Percentiles rank a stretch among this genome's conserved stretches.
Evolutionary conservation across 2,797 vertebrate species (phyloP).

Genomic region (Hydrophis major): DNA sequence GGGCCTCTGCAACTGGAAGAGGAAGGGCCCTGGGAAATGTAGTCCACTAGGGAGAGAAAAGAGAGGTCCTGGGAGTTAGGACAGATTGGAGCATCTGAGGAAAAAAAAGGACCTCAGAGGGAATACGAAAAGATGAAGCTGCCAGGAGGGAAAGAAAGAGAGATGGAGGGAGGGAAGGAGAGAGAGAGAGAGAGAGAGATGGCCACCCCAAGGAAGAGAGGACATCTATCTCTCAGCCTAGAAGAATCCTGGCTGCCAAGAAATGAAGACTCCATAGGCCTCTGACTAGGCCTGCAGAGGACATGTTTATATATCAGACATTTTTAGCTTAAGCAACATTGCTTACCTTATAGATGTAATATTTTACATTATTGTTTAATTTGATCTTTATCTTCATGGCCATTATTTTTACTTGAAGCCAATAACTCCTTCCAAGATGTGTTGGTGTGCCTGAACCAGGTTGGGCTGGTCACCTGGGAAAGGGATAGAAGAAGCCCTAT

Average conservation of each 20-base stretch:
- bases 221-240: not conserved
- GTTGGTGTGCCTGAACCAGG: not conserved
- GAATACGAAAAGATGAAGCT: not conserved
- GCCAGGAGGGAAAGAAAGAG: not conserved
- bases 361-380: not conserved
- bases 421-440: not conserved
- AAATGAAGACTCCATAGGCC: too few species aligned
- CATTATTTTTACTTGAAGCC: not conserved
- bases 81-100: not conserved
- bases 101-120: not conserved
- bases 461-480: not conserved
- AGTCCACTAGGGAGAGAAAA: not conserved
- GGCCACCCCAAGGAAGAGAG: not conserved
- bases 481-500: not conserved
- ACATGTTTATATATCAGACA: not conserved
- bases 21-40: not conserved
- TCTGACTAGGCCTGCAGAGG: too few species aligned
- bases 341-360: not conserved
- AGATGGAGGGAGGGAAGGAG: not conserved
- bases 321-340: not conserved
- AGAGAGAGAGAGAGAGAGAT: not conserved
- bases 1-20: not conserved
- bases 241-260: not conserved
- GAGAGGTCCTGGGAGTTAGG: not conserved
- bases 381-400: not conserved